Percentiles rank a stretch among this genome's conserved stretches.
Evolutionary conservation across 1,140 invertebrate species (phyloP).

Genomic region (Idris sp.): DNA sequence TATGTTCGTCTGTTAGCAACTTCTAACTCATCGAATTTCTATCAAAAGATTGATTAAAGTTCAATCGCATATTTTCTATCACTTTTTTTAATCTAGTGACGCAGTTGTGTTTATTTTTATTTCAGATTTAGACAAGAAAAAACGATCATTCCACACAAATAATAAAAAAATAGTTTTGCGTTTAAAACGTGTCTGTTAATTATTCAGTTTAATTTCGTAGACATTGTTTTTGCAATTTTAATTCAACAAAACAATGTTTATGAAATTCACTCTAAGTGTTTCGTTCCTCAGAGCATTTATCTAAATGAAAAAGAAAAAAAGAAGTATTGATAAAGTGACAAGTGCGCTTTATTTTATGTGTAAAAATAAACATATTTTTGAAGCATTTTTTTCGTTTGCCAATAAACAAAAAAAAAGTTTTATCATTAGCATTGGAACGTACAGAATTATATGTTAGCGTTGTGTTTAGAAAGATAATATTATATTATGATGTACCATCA

Average conservation of each 20-base stretch:
- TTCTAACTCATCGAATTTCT: conserved; percentile 7
- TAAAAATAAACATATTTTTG: conserved; percentile 71
- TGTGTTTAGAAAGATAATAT: conserved; percentile 77
- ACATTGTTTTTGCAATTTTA: conserved; percentile 15
- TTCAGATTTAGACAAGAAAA: conserved; percentile 10
- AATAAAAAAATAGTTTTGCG: too few species aligned
- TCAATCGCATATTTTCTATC: conserved; percentile 10
- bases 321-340: conserved; percentile 37
- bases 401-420: conserved; percentile 66
- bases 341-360: conserved; percentile 64
- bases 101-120: conserved; percentile 16
- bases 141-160: conserved; percentile 38
- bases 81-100: conserved; percentile 9
- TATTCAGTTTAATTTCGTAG: conserved; percentile 30
- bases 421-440: conserved; percentile 69
- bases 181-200: conserved; percentile 42
- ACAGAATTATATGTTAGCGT: conserved; percentile 77
- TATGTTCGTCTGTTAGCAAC: conserved; percentile 18
- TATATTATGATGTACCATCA: conserved; percentile 75
- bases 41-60: conserved; percentile 19
- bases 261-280: too few species aligned
- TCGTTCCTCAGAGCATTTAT: conserved; percentile 68
- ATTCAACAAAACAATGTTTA: too few species aligned
- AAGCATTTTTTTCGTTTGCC: conserved; percentile 67
- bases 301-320: conserved; percentile 63